Conservation (phyloP, 2,888 invertebrate genomes). For the Trichopria drosophilae region DNA sequence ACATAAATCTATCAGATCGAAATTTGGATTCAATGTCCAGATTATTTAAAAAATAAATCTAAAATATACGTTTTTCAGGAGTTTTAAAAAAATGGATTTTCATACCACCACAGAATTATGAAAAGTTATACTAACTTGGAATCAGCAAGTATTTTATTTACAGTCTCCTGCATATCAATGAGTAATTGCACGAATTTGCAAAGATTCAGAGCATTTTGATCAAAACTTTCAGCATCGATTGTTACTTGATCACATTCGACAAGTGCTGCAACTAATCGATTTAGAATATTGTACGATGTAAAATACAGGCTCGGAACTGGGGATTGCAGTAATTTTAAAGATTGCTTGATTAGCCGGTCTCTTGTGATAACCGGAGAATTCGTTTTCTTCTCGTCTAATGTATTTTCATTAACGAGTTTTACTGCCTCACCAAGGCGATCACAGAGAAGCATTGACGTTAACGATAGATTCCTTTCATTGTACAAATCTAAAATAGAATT, state of each 20-base stretch:
- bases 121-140: constrained; percentile 59
- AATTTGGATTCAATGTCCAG: too few relatives aligned
- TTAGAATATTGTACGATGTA: constrained; percentile 60
- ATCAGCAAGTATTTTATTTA: constrained; percentile 61
- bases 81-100: too few relatives aligned
- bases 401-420: constrained; percentile 43
- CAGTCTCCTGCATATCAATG: constrained; percentile 57
- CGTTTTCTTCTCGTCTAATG: constrained; percentile 26
- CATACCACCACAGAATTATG: too few relatives aligned
- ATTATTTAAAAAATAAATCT: too few relatives aligned
- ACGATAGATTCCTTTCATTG: constrained; percentile 37
- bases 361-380: constrained; percentile 26
- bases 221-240: constrained; percentile 57
- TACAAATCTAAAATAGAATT: constrained; percentile 38
- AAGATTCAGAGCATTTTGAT: constrained; percentile 57
- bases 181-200: constrained; percentile 58
- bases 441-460: constrained; percentile 41
- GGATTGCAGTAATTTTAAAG: constrained; percentile 56
- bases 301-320: constrained; percentile 58
- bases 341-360: constrained; percentile 50
- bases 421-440: constrained; percentile 49
- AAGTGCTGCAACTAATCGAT: constrained; percentile 56
- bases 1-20: too few relatives aligned
- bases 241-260: constrained; percentile 58
- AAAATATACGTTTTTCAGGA: too few relatives aligned